Evolutionary conservation across 23 tunicate species (phyloP).

Genomic region (Styela clava): DNA sequence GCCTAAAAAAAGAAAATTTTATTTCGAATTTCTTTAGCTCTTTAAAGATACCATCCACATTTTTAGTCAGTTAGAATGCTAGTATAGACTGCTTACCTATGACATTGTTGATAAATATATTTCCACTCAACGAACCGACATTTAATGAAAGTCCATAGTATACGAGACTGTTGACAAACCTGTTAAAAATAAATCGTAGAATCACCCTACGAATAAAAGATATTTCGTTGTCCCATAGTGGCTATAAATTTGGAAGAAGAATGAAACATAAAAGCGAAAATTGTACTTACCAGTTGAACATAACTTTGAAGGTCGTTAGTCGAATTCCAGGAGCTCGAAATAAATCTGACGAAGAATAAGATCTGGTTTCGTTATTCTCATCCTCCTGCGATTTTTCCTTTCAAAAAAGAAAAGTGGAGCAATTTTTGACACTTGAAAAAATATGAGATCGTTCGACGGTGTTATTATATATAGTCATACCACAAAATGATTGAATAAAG

Average conservation of each 20-base stretch:
- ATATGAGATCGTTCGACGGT: too few relatives aligned
- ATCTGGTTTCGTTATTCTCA: background rate
- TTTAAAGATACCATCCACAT: too few relatives aligned
- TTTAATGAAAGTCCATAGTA: conserved; percentile 68
- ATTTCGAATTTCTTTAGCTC: too few relatives aligned
- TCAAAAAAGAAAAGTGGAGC: too few relatives aligned
- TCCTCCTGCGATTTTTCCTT: background rate
- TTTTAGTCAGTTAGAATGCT: too few relatives aligned
- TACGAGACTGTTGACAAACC: conserved; percentile 66
- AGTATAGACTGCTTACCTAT: conserved; percentile 61
- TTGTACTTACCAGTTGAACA: conserved; percentile 51
- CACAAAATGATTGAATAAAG: too few relatives aligned
- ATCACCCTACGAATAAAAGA: background rate
- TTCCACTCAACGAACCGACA: conserved; percentile 52
- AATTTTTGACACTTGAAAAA: too few relatives aligned
- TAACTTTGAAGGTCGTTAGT: conserved; percentile 34
- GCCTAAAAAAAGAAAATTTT: conserved; percentile 31
- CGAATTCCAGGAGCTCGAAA: conserved; percentile 49
- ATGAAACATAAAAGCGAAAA: background rate
- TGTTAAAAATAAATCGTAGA: conserved; percentile 2
- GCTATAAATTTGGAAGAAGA: background rate
- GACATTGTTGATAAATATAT: conserved; percentile 64
- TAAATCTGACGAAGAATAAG: conserved; percentile 36
- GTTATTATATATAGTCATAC: too few relatives aligned
- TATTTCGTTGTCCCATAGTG: background rate